Percentiles rank a stretch among this genome's conserved stretches.
Conservation (phyloP, 2,113 vertebrate genomes). For the Ophthalmolycus amberensis region DNA sequence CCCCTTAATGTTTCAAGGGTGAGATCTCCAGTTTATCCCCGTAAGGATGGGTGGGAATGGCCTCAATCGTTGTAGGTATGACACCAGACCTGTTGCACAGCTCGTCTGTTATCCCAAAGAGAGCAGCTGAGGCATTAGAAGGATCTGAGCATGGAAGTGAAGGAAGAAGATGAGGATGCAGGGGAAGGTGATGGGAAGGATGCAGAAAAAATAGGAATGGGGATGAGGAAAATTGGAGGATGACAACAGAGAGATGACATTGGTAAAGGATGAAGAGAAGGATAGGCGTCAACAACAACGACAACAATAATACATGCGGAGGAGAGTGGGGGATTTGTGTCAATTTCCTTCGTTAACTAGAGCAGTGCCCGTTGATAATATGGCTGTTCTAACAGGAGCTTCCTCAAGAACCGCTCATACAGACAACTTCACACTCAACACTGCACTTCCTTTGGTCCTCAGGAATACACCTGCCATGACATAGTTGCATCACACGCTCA, state of each 20-base stretch:
- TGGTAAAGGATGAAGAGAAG: conserved; percentile 3
- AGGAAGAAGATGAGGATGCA: conserved; percentile 27
- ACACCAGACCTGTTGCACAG: conserved; percentile 45
- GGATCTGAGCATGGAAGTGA: conserved; percentile 17
- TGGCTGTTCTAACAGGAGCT: no score
- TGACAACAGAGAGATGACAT: conserved; percentile 27
- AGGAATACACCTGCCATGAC: no score
- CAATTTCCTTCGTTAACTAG: not conserved
- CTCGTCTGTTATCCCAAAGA: conserved; percentile 22
- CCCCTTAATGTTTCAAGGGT: conserved; percentile 8
- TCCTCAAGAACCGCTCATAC: no score
- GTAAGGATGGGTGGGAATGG: not conserved
- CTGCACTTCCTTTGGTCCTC: no score
- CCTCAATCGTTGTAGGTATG: conserved; percentile 4
- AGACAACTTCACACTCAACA: no score
- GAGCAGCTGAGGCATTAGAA: conserved; percentile 41
- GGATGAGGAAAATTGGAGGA: conserved; percentile 19
- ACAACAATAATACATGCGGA: not conserved
- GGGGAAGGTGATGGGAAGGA: conserved; percentile 52
- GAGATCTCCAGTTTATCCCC: conserved; percentile 3
- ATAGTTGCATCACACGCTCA: no score
- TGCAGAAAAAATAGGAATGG: not conserved
- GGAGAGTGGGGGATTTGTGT: not conserved
- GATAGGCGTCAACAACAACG: not conserved
- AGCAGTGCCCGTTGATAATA: no score